Base-by-base conservation (phyloP, 2,888 invertebrate species). In the Torymus texanus region DNA sequence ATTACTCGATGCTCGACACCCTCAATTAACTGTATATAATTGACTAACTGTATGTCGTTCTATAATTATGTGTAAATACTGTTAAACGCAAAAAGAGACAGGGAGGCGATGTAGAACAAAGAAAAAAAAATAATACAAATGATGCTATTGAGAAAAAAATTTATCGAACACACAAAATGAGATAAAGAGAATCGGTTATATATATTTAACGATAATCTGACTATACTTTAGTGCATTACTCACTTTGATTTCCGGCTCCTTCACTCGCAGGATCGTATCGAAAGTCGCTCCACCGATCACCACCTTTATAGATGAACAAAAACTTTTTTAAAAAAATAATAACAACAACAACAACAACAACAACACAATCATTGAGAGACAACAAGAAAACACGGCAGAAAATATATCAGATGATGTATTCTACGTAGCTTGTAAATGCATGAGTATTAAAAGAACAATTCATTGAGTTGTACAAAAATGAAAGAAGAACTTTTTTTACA, bases 211-310 rank as follows among this genome's bases (percentile, higher is more conserved):
- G 41, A 88, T 87, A 87, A 88, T 83, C 78, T 80, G 76, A 82
- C 70, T 41, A 41, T 41, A 41, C 41, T 78, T 78, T 81, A 76
- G 75, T 82, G 78, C 73, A 79, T 81, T 65, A 91, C 94, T 93
- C 90, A 95, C 95, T 93, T 93, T 92, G 80, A 95, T 91, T 81
- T 91, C 90, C 53, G 92, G 91, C 70, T 94, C 94, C 16, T 92
- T 90, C 61, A 95, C 89, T 73, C 93, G 92, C 75, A 94, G 92
- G 0, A 94, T 93, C 75, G 94, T 93, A 88, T 97, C 97, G 78
- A 96, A 90, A 82, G 95, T 94, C 8, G 95, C 94, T 3, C 95
- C 97, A 0, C 97, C 97, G 81, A 97, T 93, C 21, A 97, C 94
- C 16, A 95, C 91, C 90, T 94, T 79, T 41, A 66, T 55, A 75